Conservation (phyloP, 2,113 vertebrate species). For the Leptobrachium leishanense region DNA sequence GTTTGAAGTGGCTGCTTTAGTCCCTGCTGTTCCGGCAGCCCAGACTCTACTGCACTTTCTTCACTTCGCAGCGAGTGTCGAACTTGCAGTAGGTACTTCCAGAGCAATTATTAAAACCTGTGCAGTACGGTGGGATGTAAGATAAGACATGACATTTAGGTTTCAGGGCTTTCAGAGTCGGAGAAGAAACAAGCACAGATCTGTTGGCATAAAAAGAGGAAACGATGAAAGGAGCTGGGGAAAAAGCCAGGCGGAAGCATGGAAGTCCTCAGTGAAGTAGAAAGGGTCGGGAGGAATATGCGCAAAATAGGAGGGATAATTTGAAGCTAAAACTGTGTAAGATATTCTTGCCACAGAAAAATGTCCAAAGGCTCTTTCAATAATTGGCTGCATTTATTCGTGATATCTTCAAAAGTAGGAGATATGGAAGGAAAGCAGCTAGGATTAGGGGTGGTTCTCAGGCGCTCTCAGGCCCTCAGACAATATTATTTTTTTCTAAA, state of each 20-base stretch:
- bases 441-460: too few relatives aligned
- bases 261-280: slow-evolving; percentile 53
- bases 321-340: too few relatives aligned
- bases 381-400: too few relatives aligned
- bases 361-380: too few relatives aligned
- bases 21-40: not conserved
- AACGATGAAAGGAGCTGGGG: slow-evolving; percentile 9
- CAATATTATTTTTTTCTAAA: too few relatives aligned
- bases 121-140: not conserved
- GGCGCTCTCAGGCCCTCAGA: too few relatives aligned
- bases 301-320: too few relatives aligned
- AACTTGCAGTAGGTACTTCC: not conserved
- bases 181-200: not conserved
- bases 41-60: not conserved
- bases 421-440: too few relatives aligned
- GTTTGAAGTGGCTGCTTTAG: not conserved
- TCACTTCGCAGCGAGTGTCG: not conserved
- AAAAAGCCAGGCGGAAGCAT: slow-evolving; percentile 1
- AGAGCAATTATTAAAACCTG: not conserved
- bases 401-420: too few relatives aligned
- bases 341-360: too few relatives aligned
- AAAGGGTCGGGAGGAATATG: slow-evolving; percentile 44
- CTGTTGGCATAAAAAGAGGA: not conserved
- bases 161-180: not conserved
- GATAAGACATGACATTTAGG: slow-evolving; percentile 18